Evolutionary conservation across 2,113 vertebrate genomes (phyloP).

Genomic region (Paedocypris sp.): DNA sequence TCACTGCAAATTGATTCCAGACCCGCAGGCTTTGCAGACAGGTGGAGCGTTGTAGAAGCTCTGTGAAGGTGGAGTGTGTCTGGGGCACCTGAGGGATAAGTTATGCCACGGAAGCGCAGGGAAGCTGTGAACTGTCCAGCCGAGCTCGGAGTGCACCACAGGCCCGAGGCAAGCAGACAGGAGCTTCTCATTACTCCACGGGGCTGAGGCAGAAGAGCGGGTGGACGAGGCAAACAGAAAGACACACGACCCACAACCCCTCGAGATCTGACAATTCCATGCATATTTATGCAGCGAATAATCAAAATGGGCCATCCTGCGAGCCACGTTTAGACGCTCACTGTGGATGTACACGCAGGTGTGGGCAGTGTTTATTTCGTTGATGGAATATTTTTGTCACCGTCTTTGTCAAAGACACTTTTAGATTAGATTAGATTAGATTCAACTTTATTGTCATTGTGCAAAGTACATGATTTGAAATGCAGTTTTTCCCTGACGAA

Average conservation of each 20-base stretch:
- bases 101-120: background rate
- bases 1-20: background rate
- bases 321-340: background rate
- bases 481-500: too few species aligned
- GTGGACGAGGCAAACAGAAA: conserved; percentile 25
- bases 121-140: background rate
- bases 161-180: conserved; percentile 13
- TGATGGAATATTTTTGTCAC: too few species aligned
- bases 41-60: conserved; percentile 22
- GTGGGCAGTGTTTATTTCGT: too few species aligned
- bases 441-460: too few species aligned
- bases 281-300: conserved; percentile 41
- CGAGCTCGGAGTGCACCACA: background rate
- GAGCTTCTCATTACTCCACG: conserved; percentile 5
- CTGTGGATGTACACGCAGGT: background rate
- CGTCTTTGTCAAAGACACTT: too few species aligned
- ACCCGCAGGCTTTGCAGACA: conserved; percentile 21
- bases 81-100: conserved; percentile 1
- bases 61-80: conserved; percentile 20
- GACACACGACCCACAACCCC: conserved; percentile 25
- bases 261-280: conserved; percentile 35
- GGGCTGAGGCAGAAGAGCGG: background rate
- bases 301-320: conserved; percentile 28
- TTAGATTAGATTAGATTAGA: too few species aligned
- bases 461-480: too few species aligned